A percentile compares a stretch with the other conserved stretches of the same genome.
phyloP scores from a whole-genome alignment of 2,113 vertebrate genomes.

The Chelonoidis abingdonii region DNA sequence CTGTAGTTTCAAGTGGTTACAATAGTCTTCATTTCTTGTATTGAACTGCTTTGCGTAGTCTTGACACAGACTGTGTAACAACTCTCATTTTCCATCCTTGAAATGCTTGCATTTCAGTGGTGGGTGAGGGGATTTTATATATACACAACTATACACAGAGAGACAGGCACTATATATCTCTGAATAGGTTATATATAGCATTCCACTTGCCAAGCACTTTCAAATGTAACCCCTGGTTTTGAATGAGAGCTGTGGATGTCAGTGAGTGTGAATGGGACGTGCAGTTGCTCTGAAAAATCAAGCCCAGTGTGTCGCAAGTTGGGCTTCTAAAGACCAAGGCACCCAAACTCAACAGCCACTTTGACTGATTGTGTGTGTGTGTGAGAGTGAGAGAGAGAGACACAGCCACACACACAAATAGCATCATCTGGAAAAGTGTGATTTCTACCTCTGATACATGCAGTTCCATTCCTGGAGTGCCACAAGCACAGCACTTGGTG shows the following conservation, averaged over 20 bases:
- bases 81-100: neutral
- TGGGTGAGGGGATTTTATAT: neutral
- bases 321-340: neutral
- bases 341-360: neutral
- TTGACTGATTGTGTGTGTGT: fast-evolving
- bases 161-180: neutral
- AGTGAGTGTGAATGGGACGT: neutral
- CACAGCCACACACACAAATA: neutral
- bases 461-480: neutral
- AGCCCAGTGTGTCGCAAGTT: neutral
- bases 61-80: fast-evolving
- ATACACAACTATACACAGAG: neutral
- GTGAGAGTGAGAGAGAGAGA: too few species aligned
- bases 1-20: neutral
- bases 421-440: neutral
- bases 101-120: neutral
- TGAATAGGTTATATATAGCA: neutral
- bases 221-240: neutral
- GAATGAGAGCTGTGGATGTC: neutral
- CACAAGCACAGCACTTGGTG: neutral
- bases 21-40: neutral
- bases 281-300: neutral
- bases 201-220: neutral
- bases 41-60: neutral
- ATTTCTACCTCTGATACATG: neutral